phyloP scores from a whole-genome alignment of 2,113 vertebrate genomes.

The Antechinus flavipes region DNA sequence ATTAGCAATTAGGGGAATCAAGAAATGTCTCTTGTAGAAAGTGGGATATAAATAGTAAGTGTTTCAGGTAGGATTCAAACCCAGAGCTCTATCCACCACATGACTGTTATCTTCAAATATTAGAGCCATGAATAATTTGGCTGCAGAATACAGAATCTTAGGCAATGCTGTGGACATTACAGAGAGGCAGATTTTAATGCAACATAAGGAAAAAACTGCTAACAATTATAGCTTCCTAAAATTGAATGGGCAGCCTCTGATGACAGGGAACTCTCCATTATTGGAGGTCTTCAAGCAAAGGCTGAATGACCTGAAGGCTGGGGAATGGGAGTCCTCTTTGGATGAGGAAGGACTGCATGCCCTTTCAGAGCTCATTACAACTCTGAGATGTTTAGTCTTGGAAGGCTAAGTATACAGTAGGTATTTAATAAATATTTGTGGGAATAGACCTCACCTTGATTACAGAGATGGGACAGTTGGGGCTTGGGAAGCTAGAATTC shows the following conservation, averaged over 20 bases:
- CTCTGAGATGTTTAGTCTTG: neutral
- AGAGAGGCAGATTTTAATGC: neutral
- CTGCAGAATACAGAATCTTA: neutral
- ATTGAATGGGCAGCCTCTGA: neutral
- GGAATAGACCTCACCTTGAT: neutral
- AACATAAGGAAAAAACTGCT: neutral
- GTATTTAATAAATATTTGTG: neutral
- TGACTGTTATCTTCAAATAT: neutral
- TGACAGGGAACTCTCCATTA: neutral
- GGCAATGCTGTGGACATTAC: neutral
- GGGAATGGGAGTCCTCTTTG: neutral
- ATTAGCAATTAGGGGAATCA: neutral
- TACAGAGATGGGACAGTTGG: neutral
- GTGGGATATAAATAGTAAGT: neutral
- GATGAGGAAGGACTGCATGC: neutral
- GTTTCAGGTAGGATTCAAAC: neutral
- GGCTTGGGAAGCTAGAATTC: neutral
- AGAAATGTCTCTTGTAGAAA: neutral
- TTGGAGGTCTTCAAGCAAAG: neutral
- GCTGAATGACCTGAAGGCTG: neutral
- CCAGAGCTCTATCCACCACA: neutral
- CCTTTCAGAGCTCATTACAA: neutral
- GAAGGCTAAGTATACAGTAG: neutral
- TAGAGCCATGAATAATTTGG: neutral
- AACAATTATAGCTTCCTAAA: neutral